These are phyloP conservation scores for Subacronicta megacephala DNA, from an alignment of 2,888 invertebrate species.

Conservation along the genomic window DNA sequence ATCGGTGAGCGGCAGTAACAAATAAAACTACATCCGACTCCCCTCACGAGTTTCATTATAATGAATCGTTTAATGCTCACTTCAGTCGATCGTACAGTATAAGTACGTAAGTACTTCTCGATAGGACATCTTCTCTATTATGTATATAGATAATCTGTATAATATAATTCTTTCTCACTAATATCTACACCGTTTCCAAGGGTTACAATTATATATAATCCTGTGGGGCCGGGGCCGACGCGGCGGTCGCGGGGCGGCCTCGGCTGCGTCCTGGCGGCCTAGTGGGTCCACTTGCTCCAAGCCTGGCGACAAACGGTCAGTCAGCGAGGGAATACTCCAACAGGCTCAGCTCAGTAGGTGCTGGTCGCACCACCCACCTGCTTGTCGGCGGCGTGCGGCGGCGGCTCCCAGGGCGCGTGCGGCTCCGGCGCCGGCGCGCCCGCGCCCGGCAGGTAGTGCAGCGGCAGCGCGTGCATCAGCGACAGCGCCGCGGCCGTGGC, in stretches of 20 bases:
- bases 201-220: conserved; percentile 84
- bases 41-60: conserved; percentile 80
- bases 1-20: conserved; percentile 70
- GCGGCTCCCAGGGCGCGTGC: conserved; percentile 77
- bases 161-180: conserved; percentile 89
- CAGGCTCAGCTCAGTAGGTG: neutral
- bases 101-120: conserved; percentile 84
- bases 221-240: conserved; percentile 69
- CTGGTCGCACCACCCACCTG: conserved; percentile 61
- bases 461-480: conserved; percentile 84
- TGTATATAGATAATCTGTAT: conserved; percentile 89
- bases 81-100: conserved; percentile 85
- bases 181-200: conserved; percentile 89
- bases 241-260: conserved; percentile 56
- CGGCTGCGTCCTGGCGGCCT: conserved; percentile 64
- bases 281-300: conserved; percentile 88
- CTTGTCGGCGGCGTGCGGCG: conserved; percentile 73
- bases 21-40: conserved; percentile 81
- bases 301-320: conserved; percentile 69
- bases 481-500: conserved; percentile 74
- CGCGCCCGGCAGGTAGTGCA: conserved; percentile 82
- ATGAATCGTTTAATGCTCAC: conserved; percentile 83
- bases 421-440: conserved; percentile 67
- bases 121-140: conserved; percentile 87
- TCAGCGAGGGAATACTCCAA: conserved; percentile 12